phyloP scores from a whole-genome alignment of 2,797 vertebrate genomes.

The Pogonophryne albipinna region DNA sequence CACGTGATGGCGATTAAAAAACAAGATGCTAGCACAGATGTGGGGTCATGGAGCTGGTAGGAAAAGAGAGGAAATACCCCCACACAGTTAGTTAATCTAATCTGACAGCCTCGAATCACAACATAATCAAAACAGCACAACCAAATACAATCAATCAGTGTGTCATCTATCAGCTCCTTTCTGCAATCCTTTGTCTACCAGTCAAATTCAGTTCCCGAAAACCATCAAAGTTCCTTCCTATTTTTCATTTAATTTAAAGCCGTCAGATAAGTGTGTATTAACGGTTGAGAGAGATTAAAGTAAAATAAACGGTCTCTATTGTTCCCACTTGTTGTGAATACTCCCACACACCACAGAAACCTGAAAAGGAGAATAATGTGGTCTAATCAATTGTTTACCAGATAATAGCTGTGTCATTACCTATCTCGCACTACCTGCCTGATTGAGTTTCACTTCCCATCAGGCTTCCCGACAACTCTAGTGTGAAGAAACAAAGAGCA shows the following conservation, averaged over 20 bases:
- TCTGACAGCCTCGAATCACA: neutral
- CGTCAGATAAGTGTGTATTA: conserved; percentile 42
- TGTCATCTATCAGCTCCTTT: conserved; percentile 3
- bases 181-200: conserved; percentile 20
- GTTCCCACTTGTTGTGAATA: conserved; percentile 34
- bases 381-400: conserved; percentile 72
- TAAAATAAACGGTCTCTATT: conserved; percentile 50
- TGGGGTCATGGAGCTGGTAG: neutral
- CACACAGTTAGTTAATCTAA: neutral
- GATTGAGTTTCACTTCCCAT: conserved; percentile 83
- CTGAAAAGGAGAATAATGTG: conserved; percentile 56
- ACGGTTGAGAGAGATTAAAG: conserved; percentile 48
- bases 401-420: conserved; percentile 66
- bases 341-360: conserved; percentile 35
- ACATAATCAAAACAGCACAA: neutral
- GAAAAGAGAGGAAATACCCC: neutral
- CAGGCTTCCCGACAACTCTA: conserved; percentile 51
- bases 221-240: neutral
- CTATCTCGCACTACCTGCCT: conserved; percentile 68
- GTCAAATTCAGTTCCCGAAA: conserved; percentile 44
- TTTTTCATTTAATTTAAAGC: conserved; percentile 13
- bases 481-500: conserved; percentile 31
- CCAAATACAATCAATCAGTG: conserved; percentile 12
- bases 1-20: neutral
- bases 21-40: neutral